Percentiles rank a stretch among this genome's conserved stretches.
These are phyloP conservation scores for Phasianus colchicus DNA, from an alignment of 2,113 vertebrate genomes.

Conservation along the genomic window DNA sequence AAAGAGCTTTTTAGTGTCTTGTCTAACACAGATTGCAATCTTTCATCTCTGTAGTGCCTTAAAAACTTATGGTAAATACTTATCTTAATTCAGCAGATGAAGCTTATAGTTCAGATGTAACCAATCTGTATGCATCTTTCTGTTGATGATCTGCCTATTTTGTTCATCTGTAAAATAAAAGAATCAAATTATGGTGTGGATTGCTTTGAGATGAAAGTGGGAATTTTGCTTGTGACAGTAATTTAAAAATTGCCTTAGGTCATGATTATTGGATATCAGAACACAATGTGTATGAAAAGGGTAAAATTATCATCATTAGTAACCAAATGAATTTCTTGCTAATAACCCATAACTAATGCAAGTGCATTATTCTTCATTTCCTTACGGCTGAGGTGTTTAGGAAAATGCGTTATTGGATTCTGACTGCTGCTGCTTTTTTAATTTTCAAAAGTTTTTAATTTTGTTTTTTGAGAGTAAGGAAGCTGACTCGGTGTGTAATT, in stretches of 20 bases:
- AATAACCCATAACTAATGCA: background rate
- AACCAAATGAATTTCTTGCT: background rate
- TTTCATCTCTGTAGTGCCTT: background rate
- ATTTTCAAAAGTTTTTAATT: background rate
- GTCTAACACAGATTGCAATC: background rate
- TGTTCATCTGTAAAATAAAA: background rate
- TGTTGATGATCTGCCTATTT: background rate
- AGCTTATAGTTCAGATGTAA: background rate
- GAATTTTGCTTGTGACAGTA: background rate
- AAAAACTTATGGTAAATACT: background rate
- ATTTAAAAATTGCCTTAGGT: background rate
- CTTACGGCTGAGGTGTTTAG: background rate
- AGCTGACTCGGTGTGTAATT: background rate
- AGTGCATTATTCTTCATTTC: background rate
- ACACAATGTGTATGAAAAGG: background rate
- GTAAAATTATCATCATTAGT: background rate
- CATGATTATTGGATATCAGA: background rate
- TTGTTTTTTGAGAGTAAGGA: background rate
- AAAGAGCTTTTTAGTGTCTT: background rate
- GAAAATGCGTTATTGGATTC: background rate
- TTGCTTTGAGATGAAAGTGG: background rate
- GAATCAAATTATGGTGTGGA: background rate
- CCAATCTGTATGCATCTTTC: rapidly evolving
- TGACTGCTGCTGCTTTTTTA: background rate
- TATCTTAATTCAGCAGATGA: background rate